Evolutionary conservation across 1,140 invertebrate genomes (phyloP).

Genomic region (Leptinotarsa lineolata): DNA sequence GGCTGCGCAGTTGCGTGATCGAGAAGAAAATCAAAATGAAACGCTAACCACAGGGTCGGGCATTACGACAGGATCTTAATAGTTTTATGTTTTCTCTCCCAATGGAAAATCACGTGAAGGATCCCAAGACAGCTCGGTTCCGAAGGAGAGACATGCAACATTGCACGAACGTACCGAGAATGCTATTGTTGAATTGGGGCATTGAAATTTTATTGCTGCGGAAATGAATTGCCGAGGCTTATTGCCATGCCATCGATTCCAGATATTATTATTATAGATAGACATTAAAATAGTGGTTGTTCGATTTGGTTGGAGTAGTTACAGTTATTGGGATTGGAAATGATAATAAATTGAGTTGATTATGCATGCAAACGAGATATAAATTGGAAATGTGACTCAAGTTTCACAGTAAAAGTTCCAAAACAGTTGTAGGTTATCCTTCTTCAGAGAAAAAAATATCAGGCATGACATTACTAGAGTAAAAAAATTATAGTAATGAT

Average conservation of each 20-base stretch:
- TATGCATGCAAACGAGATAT: too few species aligned
- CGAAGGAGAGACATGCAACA: slow-evolving; percentile 21
- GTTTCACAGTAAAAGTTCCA: too few species aligned
- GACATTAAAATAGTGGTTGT: neutral
- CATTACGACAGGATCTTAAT: slow-evolving; percentile 25
- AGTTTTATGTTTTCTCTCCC: slow-evolving; percentile 23
- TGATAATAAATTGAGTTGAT: too few species aligned
- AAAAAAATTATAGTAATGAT: too few species aligned
- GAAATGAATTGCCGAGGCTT: neutral
- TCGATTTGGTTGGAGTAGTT: neutral
- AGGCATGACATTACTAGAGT: too few species aligned
- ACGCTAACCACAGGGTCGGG: slow-evolving; percentile 21
- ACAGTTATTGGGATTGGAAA: too few species aligned
- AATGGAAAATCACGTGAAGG: slow-evolving; percentile 16
- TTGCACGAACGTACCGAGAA: slow-evolving; percentile 9
- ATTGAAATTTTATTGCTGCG: slow-evolving; percentile 3
- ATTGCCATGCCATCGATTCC: neutral
- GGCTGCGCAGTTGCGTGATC: slow-evolving; percentile 18
- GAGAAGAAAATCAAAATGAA: slow-evolving; percentile 19
- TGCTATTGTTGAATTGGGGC: slow-evolving; percentile 7
- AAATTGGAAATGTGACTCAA: too few species aligned
- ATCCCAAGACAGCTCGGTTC: slow-evolving; percentile 14
- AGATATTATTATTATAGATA: slow-evolving; percentile 1
- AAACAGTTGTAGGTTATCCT: too few species aligned
- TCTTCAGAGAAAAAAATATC: too few species aligned